Evolutionary conservation across 2,888 invertebrate species (phyloP).

Genomic region (Mesoligia furuncula): DNA sequence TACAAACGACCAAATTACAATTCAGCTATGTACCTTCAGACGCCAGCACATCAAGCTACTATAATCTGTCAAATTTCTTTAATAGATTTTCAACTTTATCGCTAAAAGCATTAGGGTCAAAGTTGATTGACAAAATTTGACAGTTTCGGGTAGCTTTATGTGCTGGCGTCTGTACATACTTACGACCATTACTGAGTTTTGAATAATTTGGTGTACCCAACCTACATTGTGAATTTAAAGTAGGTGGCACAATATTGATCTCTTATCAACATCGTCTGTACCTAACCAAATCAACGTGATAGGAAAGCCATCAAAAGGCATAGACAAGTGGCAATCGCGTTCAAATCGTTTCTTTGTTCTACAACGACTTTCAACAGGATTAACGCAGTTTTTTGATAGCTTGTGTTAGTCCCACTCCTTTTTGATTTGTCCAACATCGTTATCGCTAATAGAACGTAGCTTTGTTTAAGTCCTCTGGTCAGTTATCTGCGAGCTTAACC

Average conservation of each 20-base stretch:
- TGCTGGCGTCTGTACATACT: too few relatives aligned
- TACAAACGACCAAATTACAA: conserved; percentile 20
- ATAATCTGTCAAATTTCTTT: too few relatives aligned
- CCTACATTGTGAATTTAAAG: conserved; percentile 20
- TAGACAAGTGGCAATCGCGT: too few relatives aligned
- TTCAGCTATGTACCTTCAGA: neutral
- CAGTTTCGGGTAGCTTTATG: too few relatives aligned
- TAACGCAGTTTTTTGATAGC: neutral
- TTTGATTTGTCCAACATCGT: neutral
- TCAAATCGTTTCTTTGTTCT: neutral
- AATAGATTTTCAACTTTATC: too few relatives aligned
- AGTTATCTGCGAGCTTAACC: neutral
- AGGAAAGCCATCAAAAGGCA: neutral
- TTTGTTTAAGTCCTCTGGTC: neutral
- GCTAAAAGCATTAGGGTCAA: too few relatives aligned
- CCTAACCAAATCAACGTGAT: neutral
- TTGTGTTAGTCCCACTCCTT: neutral
- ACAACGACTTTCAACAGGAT: neutral
- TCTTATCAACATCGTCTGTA: neutral
- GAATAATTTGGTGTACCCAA: conserved; percentile 19
- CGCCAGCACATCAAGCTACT: too few relatives aligned
- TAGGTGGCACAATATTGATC: neutral
- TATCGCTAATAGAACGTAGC: neutral
- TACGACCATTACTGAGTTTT: conserved; percentile 15
- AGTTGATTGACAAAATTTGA: too few relatives aligned